phyloP scores from a whole-genome alignment of 1,140 invertebrate species.

The Antheraea mylitta region DNA sequence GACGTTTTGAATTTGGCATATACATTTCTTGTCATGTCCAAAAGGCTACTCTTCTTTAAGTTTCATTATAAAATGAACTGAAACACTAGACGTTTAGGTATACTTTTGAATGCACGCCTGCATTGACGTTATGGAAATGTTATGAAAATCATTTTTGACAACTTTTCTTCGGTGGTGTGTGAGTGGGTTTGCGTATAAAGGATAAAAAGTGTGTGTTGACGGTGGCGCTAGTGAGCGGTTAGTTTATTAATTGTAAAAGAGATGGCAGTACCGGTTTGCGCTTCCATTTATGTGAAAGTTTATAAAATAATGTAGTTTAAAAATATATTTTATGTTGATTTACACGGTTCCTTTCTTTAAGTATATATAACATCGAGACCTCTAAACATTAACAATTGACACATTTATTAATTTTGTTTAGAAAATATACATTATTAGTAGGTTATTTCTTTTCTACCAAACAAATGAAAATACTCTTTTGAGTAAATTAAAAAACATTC shows the following conservation, averaged over 20 bases:
- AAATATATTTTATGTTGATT: too few species aligned
- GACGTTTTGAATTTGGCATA: neutral
- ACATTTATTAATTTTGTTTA: too few species aligned
- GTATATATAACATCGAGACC: too few species aligned
- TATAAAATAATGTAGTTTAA: neutral
- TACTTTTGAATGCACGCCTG: neutral
- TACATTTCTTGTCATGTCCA: neutral
- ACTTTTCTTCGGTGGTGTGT: constrained; percentile 48
- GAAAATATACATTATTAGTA: too few species aligned
- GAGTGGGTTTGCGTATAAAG: constrained; percentile 31
- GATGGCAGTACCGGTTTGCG: constrained; percentile 47
- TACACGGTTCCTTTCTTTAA: too few species aligned
- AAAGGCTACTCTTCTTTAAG: neutral
- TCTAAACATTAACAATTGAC: too few species aligned
- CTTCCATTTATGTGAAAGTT: too few species aligned
- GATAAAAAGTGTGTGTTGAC: constrained; percentile 38
- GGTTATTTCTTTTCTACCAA: too few species aligned
- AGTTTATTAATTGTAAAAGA: constrained; percentile 34
- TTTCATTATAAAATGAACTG: neutral
- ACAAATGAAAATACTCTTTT: too few species aligned
- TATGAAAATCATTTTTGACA: constrained; percentile 42
- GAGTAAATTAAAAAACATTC: too few species aligned
- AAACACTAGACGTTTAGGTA: neutral
- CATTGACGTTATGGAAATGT: neutral
- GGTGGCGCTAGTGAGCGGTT: constrained; percentile 58